Conservation (phyloP, 2,113 vertebrate species). For the Platysteira castanea region DNA sequence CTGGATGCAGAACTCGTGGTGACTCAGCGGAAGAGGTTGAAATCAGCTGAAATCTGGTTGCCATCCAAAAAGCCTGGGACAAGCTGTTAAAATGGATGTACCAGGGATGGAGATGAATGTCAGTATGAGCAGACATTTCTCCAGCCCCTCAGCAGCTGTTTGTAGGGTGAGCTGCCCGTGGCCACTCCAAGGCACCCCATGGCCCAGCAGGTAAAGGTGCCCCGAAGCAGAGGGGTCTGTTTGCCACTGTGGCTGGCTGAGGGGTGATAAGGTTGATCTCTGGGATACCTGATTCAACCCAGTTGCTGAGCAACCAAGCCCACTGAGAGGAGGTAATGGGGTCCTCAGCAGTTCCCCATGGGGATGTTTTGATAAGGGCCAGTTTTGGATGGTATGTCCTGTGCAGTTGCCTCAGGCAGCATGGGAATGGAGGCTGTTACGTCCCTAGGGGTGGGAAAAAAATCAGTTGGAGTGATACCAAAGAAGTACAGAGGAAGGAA, state of each 20-base stretch:
- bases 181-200: not conserved
- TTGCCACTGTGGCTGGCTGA: not conserved
- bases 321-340: not conserved
- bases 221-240: not conserved
- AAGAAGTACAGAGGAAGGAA: not conserved
- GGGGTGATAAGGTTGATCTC: not conserved
- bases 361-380: not conserved
- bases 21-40: not conserved
- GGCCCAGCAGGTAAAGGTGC: not conserved
- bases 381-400: not conserved
- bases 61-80: slow-evolving; percentile 33
- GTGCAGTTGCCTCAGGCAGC: not conserved
- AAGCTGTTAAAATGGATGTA: slow-evolving; percentile 12
- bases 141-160: not conserved
- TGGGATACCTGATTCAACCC: not conserved
- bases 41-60: slow-evolving; percentile 3
- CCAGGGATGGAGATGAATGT: not conserved
- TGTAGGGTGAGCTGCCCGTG: not conserved
- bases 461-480: not conserved
- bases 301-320: not conserved
- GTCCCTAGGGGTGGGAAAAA: not conserved
- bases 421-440: not conserved
- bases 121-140: not conserved
- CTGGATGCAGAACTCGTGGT: not conserved
- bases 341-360: not conserved